Evolutionary conservation across 2,888 invertebrate genomes (phyloP).

Genomic region (Rutpela maculata): DNA sequence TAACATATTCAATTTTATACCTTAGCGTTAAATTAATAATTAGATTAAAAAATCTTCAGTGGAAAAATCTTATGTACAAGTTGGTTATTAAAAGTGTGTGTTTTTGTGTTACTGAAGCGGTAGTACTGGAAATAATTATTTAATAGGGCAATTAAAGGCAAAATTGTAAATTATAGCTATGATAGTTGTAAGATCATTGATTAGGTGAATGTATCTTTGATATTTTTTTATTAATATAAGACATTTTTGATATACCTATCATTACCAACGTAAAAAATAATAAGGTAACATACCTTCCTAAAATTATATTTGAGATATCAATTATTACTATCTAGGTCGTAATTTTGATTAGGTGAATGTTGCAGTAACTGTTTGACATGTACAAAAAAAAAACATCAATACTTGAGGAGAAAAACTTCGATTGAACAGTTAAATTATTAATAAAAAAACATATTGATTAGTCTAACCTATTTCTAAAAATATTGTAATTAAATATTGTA

Average conservation of each 20-base stretch:
- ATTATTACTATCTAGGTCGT: slow-evolving; percentile 4
- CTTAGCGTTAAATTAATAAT: no score
- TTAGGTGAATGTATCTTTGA: background rate
- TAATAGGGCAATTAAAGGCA: slow-evolving; percentile 1
- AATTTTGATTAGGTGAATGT: slow-evolving; percentile 1
- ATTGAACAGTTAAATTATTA: background rate
- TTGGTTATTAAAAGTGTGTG: background rate
- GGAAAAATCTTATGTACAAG: background rate
- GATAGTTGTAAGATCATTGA: background rate
- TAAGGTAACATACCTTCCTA: background rate
- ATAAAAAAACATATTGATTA: background rate
- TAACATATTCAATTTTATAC: no score
- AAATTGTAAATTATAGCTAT: background rate
- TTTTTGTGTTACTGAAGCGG: background rate
- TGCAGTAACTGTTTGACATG: background rate
- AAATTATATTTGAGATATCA: background rate
- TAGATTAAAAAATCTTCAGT: no score
- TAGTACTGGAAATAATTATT: background rate
- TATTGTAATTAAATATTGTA: background rate
- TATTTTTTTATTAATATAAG: background rate
- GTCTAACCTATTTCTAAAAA: background rate
- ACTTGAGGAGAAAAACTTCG: background rate
- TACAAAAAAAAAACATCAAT: background rate
- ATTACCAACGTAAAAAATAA: background rate
- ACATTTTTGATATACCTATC: background rate